Evolutionary conservation across 1,140 invertebrate species (phyloP), one percentile per base, ranked within the genome.

Genomic region (Drosophila hydei): DNA sequence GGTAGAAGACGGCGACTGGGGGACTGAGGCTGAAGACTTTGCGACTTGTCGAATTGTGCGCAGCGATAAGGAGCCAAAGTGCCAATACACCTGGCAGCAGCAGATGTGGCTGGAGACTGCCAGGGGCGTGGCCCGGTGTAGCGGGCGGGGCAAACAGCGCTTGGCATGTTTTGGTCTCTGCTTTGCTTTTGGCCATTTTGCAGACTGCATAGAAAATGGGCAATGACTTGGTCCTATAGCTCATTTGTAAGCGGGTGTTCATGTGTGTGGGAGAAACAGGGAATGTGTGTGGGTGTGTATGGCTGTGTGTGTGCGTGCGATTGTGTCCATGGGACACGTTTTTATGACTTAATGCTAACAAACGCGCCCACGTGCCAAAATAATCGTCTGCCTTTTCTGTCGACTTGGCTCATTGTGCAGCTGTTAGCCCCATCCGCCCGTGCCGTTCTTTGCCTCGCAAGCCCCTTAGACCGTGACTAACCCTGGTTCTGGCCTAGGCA

Each of bases 341-440:
- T 88, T 88, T 88, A 88, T 88, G 83, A 88, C 83, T 88, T 88
- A 88, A 88, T 88, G 84, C 83, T 88, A 79, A 88, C 83, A 88
- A 88, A 88, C 83, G 83, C 83, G 80, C 71, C 83, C 83, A 88
- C 83, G 83, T 88, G 83, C 83, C 83, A 81, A 88, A 88, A 88
- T 88, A 88, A 88, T 88, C 83, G 83, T 78, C 78, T 68, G 75
- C 73, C 78, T 87, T 77, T 83, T 88, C 78, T 87, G 81, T 88
- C 60, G 77, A 75, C 77, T 72, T 63, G 78, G 83, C 83, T 88
- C 78, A 81, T 81, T 88, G 78, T 81, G 81, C 67, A 72, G 69
- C 58, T 54, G 70, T 63, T 75, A 18, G 25, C 30, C 70, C 33
- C 38, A 47, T 42, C 7, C 1, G 4, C 23, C 33, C 25, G 0